Base-by-base conservation (phyloP, 2,797 vertebrate species). In the Halcyon leucocephala region DNA sequence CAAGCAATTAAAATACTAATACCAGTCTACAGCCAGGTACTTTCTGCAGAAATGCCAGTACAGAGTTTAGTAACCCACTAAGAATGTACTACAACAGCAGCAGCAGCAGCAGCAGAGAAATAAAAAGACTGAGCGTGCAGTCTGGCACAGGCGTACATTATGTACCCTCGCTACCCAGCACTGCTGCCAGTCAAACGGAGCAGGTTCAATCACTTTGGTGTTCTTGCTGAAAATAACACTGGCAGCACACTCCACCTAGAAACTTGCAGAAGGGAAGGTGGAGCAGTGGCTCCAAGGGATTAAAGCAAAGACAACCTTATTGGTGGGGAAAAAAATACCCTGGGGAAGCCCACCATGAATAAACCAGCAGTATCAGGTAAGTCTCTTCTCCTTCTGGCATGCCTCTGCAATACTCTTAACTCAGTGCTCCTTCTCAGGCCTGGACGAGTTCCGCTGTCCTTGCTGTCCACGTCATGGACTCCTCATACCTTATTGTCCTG, bases 191-290 rank as follows among this genome's bases (percentile, higher is more conserved):
- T 82, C 86, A 84, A 55, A 70, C 1, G 0, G 77, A 29, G 41
- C 0, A 0, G 33, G 4, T 91, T 86, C 4, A 0, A 51, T 82
- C 62, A 25, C 54, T 76, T 66, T 8, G 33, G 33, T 86, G 16
- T 86, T 91, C 85, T 37, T 72, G 69, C 80, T 89, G 83, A 79
- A 95, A 95, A 89, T 90, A 95, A 61, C 72, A 24, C 76, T 94
- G 82, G 61, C 65, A 88, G 76, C 54, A 67, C 49, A 64, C 10
- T n/a, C 21, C 0, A 1, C 78, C 46, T 76, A 31, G 82, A 55
- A 74, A 41, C 42, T 70, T 89, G 48, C 42, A 82, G 55, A 48
- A 87, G 31, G n/a, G 71, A 51, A 66, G 76, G 0, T 48, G 60
- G 26, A 41, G 70, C 10, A 4, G 17, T 66, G 55, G 10, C 58